These are phyloP conservation scores for Bradypus variegatus DNA, from an alignment of 2,797 vertebrate genomes.

Conservation along the genomic window DNA sequence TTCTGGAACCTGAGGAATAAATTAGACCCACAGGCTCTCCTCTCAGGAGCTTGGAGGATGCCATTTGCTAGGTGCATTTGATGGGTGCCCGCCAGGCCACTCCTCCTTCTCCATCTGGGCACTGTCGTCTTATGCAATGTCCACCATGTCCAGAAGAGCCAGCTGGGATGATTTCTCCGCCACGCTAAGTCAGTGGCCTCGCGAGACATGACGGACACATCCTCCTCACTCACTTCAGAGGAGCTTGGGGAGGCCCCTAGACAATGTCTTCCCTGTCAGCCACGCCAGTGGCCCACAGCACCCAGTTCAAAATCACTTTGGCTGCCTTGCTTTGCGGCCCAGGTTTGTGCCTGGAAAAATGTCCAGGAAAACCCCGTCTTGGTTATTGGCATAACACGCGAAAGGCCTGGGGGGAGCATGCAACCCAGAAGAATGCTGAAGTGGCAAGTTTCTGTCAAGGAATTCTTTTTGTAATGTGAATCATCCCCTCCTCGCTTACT, in stretches of 20 bases:
- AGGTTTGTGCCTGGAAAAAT: background rate
- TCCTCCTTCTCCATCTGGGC: background rate
- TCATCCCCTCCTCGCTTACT: conserved; percentile 19
- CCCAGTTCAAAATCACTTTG: background rate
- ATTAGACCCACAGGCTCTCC: background rate
- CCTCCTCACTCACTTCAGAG: background rate
- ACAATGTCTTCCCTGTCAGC: background rate
- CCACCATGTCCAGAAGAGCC: background rate
- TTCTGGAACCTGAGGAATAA: background rate
- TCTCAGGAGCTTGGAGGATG: background rate
- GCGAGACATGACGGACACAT: rapidly evolving
- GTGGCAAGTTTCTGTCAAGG: conserved; percentile 12
- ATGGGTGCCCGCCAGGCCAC: rapidly evolving
- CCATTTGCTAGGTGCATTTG: background rate
- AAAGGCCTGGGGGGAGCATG: background rate
- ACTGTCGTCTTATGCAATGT: rapidly evolving
- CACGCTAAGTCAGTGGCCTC: background rate
- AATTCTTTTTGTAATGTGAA: conserved; percentile 6
- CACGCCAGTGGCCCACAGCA: rapidly evolving
- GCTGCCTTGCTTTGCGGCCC: background rate
- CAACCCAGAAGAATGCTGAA: conserved; percentile 15
- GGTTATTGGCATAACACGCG: background rate
- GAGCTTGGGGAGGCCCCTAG: background rate
- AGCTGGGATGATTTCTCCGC: background rate
- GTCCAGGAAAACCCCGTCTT: background rate